Evolutionary conservation across 2,797 vertebrate species (phyloP).

Genomic region (Fringilla coelebs): DNA sequence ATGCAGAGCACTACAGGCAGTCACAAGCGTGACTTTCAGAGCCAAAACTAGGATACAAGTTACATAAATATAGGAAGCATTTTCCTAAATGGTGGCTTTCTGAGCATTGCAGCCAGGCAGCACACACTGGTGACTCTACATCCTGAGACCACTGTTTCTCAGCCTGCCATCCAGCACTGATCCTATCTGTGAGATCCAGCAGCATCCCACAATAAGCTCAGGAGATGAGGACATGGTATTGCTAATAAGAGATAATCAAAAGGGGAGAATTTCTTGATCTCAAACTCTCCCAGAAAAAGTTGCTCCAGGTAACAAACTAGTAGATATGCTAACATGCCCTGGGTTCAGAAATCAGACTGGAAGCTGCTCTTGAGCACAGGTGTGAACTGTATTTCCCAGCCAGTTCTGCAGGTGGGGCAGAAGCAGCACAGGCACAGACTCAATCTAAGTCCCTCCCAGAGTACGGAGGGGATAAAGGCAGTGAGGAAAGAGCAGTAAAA

Average conservation of each 20-base stretch:
- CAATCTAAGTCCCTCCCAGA: neutral
- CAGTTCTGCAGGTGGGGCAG: neutral
- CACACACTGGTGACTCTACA: neutral
- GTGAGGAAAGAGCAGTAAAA: neutral
- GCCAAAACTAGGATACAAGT: neutral
- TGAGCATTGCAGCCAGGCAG: neutral
- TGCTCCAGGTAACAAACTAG: neutral
- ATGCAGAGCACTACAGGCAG: slow-evolving; percentile 2
- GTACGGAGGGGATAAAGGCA: neutral
- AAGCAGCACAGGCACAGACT: neutral
- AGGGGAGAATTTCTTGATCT: neutral
- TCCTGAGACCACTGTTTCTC: neutral
- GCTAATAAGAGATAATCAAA: neutral
- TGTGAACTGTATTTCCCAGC: neutral
- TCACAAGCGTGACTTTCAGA: neutral
- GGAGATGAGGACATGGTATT: neutral
- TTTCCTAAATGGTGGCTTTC: slow-evolving; percentile 1
- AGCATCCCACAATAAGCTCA: neutral
- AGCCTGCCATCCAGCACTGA: neutral
- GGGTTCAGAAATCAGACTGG: neutral
- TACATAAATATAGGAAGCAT: slow-evolving; percentile 31
- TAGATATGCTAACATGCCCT: neutral
- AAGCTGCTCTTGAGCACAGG: neutral
- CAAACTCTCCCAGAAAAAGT: neutral
- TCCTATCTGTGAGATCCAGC: neutral